Base-by-base conservation (phyloP, 1,140 invertebrate species). In the Cherax quadricarinatus region DNA sequence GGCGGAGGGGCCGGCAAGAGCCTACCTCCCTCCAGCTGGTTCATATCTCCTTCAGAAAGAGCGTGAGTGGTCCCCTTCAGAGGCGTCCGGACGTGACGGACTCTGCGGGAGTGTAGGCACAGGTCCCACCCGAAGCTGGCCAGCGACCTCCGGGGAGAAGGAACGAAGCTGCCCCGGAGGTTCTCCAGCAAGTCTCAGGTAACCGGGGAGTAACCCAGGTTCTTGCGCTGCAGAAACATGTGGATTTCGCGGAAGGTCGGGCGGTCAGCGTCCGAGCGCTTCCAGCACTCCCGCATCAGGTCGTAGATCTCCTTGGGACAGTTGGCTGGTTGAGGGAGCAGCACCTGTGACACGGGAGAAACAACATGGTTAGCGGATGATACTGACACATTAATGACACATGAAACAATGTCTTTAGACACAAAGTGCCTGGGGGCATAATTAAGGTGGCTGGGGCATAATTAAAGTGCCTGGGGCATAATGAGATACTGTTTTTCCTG, bases 251-350 rank as follows among this genome's bases (percentile, higher is more conserved):
- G 95, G 94, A 98, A 98, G 62, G 96, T 96, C 0, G 97, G 97
- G 73, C 97, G 95, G 79, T 96, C 96, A n/a, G 95, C 95, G 81
- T 96, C 96, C 57, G 96, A 95, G 66, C 96, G 95, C 94, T 96
- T 96, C 97, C 97, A 98, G 95, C 97, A 98, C 94, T 97, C 97
- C 41, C 96, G 95, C 96, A 98, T 97, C 93, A 98, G 95, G 94
- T 97, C 97, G 94, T 97, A 97, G 82, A 97, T 96, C 94, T 97
- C 97, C 88, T 96, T 95, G 0, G 96, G 96, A 94, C 97, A 97
- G 66, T 95, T 95, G 66, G 95, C 94, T 4, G 97, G 97, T 78
- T 95, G 94, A 12, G 95, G 94, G 89, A 96, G 94, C 88, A 92
- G 93, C 86, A 94, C 94, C 93, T 94, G 93, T 49, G 10, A 82